Conservation (phyloP, 1,140 invertebrate species). For the Oryzaephilus surinamensis region DNA sequence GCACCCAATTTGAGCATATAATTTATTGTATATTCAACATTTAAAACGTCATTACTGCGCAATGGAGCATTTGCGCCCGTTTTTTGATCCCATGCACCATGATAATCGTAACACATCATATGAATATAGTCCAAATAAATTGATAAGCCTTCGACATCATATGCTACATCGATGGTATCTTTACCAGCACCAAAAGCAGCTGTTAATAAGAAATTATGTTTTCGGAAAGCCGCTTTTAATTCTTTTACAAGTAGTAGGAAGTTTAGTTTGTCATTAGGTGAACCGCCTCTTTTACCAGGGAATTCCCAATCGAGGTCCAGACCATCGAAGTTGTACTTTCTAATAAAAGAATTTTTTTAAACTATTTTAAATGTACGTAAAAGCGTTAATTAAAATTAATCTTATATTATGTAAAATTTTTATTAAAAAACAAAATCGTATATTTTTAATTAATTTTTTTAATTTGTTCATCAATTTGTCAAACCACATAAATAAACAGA, state of each 20-base stretch:
- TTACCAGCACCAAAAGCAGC: constrained; percentile 65
- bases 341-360: no score
- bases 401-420: no score
- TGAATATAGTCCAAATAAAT: constrained; percentile 72
- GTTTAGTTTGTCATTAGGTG: constrained; percentile 61
- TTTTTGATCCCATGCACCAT: constrained; percentile 68
- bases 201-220: constrained; percentile 53
- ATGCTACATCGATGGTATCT: constrained; percentile 58
- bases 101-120: constrained; percentile 86
- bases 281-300: constrained; percentile 62
- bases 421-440: no score
- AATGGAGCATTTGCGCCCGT: constrained; percentile 66
- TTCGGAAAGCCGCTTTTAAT: constrained; percentile 48
- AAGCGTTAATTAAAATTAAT: no score
- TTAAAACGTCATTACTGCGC: constrained; percentile 41
- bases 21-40: constrained; percentile 63
- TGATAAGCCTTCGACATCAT: constrained; percentile 62
- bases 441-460: no score
- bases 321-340: constrained; percentile 69
- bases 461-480: no score
- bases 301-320: constrained; percentile 81
- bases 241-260: constrained; percentile 66
- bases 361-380: no score
- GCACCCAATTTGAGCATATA: constrained; percentile 63
- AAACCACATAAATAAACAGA: neutral